These are phyloP conservation scores for Phenacoccus solenopsis DNA, from an alignment of 1,140 invertebrate genomes.

Conservation along the genomic window DNA sequence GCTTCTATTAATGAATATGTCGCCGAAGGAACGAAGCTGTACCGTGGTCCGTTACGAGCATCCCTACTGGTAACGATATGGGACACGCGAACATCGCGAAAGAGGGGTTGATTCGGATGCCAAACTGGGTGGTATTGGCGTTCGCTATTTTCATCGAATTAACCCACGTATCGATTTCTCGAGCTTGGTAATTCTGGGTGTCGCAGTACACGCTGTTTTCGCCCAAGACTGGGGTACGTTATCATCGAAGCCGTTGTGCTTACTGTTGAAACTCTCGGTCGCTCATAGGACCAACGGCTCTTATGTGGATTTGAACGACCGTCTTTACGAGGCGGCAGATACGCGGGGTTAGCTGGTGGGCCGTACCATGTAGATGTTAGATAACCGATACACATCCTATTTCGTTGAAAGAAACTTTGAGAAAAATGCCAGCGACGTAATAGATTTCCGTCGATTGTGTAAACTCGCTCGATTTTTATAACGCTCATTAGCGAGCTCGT, in stretches of 20 bases:
- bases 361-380: neutral
- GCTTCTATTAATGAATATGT: neutral
- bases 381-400: neutral
- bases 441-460: neutral
- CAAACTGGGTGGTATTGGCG: too few species aligned
- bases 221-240: neutral
- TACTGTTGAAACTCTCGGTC: conserved; percentile 9
- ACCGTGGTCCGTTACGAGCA: too few species aligned
- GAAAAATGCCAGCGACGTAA: neutral
- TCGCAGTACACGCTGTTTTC: neutral
- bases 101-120: too few species aligned
- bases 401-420: neutral
- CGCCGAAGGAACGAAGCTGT: neutral
- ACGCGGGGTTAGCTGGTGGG: neutral
- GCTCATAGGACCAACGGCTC: conserved; percentile 12
- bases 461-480: neutral
- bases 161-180: too few species aligned
- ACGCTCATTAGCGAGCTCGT: neutral
- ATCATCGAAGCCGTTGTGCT: neutral
- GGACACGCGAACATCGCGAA: too few species aligned
- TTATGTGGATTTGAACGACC: conserved; percentile 10
- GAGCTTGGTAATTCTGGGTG: too few species aligned
- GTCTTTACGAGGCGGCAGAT: neutral
- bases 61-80: too few species aligned
- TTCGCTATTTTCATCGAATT: too few species aligned